A percentile compares a stretch with the other conserved stretches of the same genome.
Conservation (phyloP, 2,888 invertebrate species). For the Acanthosepion esculentum region DNA sequence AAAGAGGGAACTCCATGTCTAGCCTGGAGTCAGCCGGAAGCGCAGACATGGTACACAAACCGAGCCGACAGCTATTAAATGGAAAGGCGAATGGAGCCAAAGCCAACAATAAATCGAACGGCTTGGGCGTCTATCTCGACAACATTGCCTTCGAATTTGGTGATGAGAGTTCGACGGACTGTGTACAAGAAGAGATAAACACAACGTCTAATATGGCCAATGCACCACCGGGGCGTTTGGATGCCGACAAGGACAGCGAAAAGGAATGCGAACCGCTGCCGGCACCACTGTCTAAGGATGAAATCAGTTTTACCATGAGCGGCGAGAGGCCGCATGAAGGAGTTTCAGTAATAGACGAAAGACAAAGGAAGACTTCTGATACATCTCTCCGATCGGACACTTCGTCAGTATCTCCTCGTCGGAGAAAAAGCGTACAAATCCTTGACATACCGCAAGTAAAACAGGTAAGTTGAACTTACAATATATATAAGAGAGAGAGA, state of each 20-base stretch:
- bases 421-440: constrained; percentile 8
- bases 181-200: neutral
- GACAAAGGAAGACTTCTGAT: neutral
- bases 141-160: neutral
- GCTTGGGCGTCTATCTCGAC: neutral
- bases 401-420: neutral
- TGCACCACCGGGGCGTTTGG: neutral
- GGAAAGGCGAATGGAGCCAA: neutral
- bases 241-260: neutral
- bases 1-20: neutral
- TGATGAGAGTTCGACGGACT: neutral
- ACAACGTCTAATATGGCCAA: neutral
- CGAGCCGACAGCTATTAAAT: neutral
- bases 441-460: neutral
- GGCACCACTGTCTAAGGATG: neutral
- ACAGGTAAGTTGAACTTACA: neutral
- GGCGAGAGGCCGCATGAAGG: neutral
- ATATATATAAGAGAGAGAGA: neutral
- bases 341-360: neutral
- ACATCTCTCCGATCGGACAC: neutral
- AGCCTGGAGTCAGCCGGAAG: neutral
- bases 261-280: neutral
- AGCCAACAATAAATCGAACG: neutral
- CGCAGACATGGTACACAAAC: neutral
- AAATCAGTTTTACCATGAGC: neutral